phyloP scores from a whole-genome alignment of 92 coral and sea anemone genomes.

The Ricordea florida region DNA sequence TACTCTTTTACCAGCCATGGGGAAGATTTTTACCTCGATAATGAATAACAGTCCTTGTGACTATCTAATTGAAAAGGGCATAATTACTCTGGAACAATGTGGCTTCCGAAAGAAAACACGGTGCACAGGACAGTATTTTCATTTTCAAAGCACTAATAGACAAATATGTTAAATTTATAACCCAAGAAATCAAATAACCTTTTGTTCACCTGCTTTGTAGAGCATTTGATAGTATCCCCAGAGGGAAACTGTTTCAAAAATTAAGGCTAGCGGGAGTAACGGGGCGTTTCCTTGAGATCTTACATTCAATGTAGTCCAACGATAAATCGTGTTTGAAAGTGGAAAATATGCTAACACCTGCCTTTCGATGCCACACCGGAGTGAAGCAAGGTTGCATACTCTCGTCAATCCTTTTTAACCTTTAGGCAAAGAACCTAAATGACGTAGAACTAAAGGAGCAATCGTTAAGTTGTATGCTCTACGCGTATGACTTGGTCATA shows the following conservation, averaged over 20 bases:
- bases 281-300: too few relatives aligned
- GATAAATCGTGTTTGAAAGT: constrained; percentile 33
- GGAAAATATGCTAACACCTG: too few relatives aligned
- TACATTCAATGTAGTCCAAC: constrained; percentile 37
- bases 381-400: too few relatives aligned
- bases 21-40: too few relatives aligned
- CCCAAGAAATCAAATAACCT: constrained; percentile 32
- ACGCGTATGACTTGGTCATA: too few relatives aligned
- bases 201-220: constrained; percentile 56
- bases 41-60: constrained; percentile 33
- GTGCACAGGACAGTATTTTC: neutral
- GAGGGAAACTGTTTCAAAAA: constrained; percentile 43
- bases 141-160: constrained; percentile 36
- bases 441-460: too few relatives aligned
- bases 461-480: too few relatives aligned
- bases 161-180: constrained; percentile 25
- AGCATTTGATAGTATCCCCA: constrained; percentile 49
- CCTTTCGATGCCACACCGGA: too few relatives aligned
- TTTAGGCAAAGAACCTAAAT: too few relatives aligned
- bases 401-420: too few relatives aligned
- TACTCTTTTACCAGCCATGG: constrained; percentile 9
- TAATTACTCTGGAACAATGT: constrained; percentile 18
- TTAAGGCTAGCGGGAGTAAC: constrained; percentile 32
- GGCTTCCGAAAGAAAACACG: constrained; percentile 29
- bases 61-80: constrained; percentile 10